Conservation (phyloP, 2,797 vertebrate species). For the Hydrocynus forskahlii region DNA sequence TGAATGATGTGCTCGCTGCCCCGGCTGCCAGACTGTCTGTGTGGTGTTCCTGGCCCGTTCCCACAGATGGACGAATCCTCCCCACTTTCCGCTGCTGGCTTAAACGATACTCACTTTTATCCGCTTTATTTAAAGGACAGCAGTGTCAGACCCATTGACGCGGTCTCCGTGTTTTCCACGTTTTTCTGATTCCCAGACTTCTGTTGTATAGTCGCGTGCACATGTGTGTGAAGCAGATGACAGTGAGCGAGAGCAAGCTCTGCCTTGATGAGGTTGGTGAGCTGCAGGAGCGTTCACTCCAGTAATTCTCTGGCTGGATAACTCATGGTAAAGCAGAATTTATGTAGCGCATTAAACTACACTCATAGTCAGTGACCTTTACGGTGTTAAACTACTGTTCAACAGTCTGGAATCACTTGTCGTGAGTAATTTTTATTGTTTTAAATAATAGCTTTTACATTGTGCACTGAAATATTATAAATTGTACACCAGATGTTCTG, state of each 20-base stretch:
- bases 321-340: conserved; percentile 37
- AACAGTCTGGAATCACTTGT: no score
- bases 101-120: background rate
- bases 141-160: background rate
- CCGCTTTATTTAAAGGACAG: background rate
- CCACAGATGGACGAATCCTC: background rate
- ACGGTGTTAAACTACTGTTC: background rate
- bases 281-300: background rate
- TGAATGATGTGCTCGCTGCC: conserved; percentile 45
- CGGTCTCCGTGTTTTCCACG: background rate
- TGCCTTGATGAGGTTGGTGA: conserved; percentile 31
- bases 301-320: conserved; percentile 26
- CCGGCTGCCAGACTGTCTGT: conserved; percentile 37
- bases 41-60: conserved; percentile 6
- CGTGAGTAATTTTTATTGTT: background rate
- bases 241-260: no score
- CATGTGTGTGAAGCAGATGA: conserved; percentile 1
- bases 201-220: background rate
- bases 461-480: no score
- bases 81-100: background rate
- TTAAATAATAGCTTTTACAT: background rate
- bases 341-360: conserved; percentile 65
- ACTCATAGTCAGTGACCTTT: background rate
- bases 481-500: background rate
- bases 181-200: background rate